Base-by-base conservation (phyloP, 2,113 vertebrate species). In the Ageneiosus marmoratus region DNA sequence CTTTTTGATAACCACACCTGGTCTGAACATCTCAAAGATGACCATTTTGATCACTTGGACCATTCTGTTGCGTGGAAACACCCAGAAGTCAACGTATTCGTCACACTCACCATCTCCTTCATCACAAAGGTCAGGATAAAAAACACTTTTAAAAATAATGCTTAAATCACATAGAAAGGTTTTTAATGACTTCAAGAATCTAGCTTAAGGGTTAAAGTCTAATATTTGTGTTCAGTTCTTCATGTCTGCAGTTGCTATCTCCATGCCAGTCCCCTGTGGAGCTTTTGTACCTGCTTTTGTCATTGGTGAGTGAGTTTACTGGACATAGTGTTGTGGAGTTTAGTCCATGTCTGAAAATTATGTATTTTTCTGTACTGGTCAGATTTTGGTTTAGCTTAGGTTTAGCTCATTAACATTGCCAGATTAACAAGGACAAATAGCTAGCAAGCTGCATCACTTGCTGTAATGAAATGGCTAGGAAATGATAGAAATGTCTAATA, bases 261-360 rank as follows among this genome's bases (percentile, higher is more conserved):
- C 98, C 83, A 97, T 99, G 88, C 98, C 98, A 0, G 97, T 99
- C 67, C 97, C 98, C 86, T 98, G 97, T 0, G 98, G 98, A 85
- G 96, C 97, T 51, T 99, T 99, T 93, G 98, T 99, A 95, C 98
- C 98, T 0, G 97, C 99, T 77, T 99, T 99, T 0, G 96, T 99
- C 86, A 97, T 97, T 0, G 96, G 96, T 97, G 89, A 95, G 51
- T 46, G 60, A 16, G 32, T 76, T 20, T 79, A 69, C 3, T n/a
- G n/a, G n/a, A n/a, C n/a, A 62, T 24, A 0, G 11, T 29, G n/a
- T 2, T 11, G 24, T n/a, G 7, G 22, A 0, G 8, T 24, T n/a
- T 58, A 32, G 27, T 32, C 5, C 27, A 32, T 63, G 15, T 62
- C 15, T 4, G 12, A 24, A 56, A 24, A 56, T n/a, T 7, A 9